phyloP scores from a whole-genome alignment of 2,113 vertebrate species.

The Seriola rivoliana region DNA sequence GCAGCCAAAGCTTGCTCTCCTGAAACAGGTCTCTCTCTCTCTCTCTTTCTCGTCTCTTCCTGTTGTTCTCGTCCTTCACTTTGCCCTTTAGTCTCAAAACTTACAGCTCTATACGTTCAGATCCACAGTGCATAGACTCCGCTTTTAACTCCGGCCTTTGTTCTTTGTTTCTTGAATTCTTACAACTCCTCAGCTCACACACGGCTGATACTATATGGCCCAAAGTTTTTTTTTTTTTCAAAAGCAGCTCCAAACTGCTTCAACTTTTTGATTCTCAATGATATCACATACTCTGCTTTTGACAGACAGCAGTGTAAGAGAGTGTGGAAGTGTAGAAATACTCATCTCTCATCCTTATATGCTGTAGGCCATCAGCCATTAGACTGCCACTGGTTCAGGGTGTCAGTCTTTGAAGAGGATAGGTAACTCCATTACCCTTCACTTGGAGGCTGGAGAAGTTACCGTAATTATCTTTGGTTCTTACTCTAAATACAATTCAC shows the following conservation, averaged over 20 bases:
- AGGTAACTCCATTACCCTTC: no score
- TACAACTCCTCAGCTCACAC: not conserved
- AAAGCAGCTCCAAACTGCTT: conserved; percentile 5
- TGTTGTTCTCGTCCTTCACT: conserved; percentile 40
- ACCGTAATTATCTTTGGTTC: no score
- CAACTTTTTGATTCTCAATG: not conserved
- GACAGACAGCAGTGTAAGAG: not conserved
- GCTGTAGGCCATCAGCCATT: not conserved
- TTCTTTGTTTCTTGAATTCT: not conserved
- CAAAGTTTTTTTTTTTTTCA: not conserved
- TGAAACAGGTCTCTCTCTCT: conserved; percentile 1
- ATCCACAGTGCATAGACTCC: not conserved
- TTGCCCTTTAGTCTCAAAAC: conserved; percentile 8
- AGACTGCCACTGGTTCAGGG: conserved; percentile 1
- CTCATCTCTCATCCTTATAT: not conserved
- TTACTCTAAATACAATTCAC: no score
- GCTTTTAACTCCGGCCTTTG: conserved; percentile 8
- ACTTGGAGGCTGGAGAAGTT: no score
- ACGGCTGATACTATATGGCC: not conserved
- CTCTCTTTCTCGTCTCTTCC: conserved; percentile 27
- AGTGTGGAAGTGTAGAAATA: not conserved
- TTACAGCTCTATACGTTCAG: not conserved
- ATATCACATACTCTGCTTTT: not conserved
- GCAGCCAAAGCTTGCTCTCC: conserved; percentile 22
- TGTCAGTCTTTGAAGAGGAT: not conserved